Evolutionary conservation across 2,113 vertebrate genomes (phyloP), one percentile per base, ranked within the genome.

Genomic region (Suncus etruscus): DNA sequence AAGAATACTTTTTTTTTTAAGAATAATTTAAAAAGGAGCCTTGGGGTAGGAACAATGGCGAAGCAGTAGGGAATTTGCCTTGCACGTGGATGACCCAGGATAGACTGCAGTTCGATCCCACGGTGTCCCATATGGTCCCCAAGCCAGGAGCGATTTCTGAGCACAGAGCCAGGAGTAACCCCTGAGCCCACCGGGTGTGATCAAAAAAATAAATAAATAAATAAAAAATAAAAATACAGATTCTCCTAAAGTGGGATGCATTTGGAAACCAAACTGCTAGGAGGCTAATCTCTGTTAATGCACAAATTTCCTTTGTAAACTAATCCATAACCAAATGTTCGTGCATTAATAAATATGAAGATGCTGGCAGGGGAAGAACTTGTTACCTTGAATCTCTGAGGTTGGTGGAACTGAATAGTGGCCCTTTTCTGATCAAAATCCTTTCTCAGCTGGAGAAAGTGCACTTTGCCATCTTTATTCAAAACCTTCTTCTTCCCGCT

Each of bases 331-430:
- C n/a, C 86, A 79, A 48, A 87, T 1, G 9, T 39, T 58, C 84
- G 84, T 27, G 31, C 20, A 76, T 85, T 25, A 77, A 63, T 22
- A 89, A 2, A 70, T 11, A 29, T 6, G 29, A 76, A 4, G 80
- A 72, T 18, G 87, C 80, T n/a, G 39, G 39, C 25, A 1, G 1
- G 24, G 25, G 68, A 68, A 39, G 29, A 70, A 83, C 39, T 8
- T 32, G 92, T 98, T 94, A 99, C 99, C 98, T 99, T 98, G 96
- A 99, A 99, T 94, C 99, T 98, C 97, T 99, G 99, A 1, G 99
- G 99, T 87, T 99, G 99, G 96, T 99, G 99, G 94, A 99, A 98
- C 95, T 99, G 99, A 95, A 99, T 97, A 0, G 99, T 99, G 31
- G 98, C 98, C 88, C 98, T 99, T 83, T 98, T 98, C 95, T 98